These are phyloP conservation scores for Drosophila parthenogenetica DNA, from an alignment of 2,888 invertebrate species.

Conservation along the genomic window DNA sequence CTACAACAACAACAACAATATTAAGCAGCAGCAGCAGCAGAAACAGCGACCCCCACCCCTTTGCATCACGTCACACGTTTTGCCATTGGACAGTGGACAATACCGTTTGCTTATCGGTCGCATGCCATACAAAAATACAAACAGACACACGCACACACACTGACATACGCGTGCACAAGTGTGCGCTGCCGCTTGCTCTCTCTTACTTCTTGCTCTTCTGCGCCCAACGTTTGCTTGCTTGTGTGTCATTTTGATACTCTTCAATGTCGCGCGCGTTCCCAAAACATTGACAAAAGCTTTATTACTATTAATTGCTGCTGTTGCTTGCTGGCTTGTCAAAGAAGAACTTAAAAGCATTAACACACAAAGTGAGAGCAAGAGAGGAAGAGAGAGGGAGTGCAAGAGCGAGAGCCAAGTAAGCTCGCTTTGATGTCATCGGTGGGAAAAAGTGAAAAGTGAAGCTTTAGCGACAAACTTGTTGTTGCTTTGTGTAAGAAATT, in stretches of 20 bases:
- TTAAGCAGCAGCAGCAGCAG: constrained; percentile 6
- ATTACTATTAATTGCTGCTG: constrained; percentile 56
- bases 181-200: neutral
- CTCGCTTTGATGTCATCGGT: constrained; percentile 39
- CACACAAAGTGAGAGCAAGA: constrained; percentile 9
- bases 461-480: constrained; percentile 31
- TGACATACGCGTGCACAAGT: constrained; percentile 9
- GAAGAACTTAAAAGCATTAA: constrained; percentile 36
- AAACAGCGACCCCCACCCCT: neutral
- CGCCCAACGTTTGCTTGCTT: neutral
- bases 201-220: neutral
- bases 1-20: constrained; percentile 23
- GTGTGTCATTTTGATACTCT: constrained; percentile 19
- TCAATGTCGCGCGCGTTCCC: constrained; percentile 43
- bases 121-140: constrained; percentile 47
- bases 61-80: constrained; percentile 28
- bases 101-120: constrained; percentile 68
- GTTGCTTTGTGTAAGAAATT: constrained; percentile 8
- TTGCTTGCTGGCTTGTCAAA: constrained; percentile 21
- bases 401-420: neutral
- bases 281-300: constrained; percentile 60
- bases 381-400: constrained; percentile 21
- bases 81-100: constrained; percentile 51
- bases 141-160: constrained; percentile 6
- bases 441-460: constrained; percentile 41